A percentile compares a stretch with the other conserved stretches of the same genome.
phyloP scores from a whole-genome alignment of 2,888 invertebrate genomes.

The Ochropleura plecta region DNA sequence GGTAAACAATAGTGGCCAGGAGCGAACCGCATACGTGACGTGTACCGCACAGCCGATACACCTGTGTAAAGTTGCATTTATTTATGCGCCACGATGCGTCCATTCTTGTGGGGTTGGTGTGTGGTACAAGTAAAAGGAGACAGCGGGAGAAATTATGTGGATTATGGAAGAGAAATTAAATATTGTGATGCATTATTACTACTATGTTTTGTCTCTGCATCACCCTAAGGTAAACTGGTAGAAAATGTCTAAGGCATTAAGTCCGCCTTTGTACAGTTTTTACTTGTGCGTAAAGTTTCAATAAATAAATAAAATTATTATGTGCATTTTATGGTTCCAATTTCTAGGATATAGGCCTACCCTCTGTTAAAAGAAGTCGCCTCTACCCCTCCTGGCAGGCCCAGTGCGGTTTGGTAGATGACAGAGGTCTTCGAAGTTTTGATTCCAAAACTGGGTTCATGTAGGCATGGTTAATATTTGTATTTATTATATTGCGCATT shows the following conservation, averaged over 20 bases:
- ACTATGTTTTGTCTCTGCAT: too few relatives aligned
- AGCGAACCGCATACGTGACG: constrained; percentile 68
- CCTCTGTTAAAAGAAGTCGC: too few relatives aligned
- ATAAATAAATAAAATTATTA: too few relatives aligned
- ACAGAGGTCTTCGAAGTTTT: background rate
- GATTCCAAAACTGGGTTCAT: background rate
- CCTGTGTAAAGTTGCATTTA: constrained; percentile 82
- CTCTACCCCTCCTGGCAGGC: too few relatives aligned
- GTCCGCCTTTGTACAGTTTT: too few relatives aligned
- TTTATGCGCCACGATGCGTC: constrained; percentile 80
- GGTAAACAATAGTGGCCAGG: constrained; percentile 47
- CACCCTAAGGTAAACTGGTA: too few relatives aligned
- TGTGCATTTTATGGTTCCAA: too few relatives aligned
- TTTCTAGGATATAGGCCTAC: too few relatives aligned
- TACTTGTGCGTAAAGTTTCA: too few relatives aligned
- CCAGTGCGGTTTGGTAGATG: background rate
- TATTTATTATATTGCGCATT: too few relatives aligned
- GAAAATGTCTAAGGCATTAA: too few relatives aligned
- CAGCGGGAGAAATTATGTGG: constrained; percentile 34
- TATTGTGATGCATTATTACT: too few relatives aligned
- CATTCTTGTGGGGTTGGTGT: constrained; percentile 58
- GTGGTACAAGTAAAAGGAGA: constrained; percentile 52
- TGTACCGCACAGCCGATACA: constrained; percentile 77
- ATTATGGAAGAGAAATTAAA: background rate
- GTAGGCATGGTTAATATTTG: background rate